These are phyloP conservation scores for Mormyrus proboscirostris DNA, from an alignment of 2,797 vertebrate species.

Conservation along the genomic window DNA sequence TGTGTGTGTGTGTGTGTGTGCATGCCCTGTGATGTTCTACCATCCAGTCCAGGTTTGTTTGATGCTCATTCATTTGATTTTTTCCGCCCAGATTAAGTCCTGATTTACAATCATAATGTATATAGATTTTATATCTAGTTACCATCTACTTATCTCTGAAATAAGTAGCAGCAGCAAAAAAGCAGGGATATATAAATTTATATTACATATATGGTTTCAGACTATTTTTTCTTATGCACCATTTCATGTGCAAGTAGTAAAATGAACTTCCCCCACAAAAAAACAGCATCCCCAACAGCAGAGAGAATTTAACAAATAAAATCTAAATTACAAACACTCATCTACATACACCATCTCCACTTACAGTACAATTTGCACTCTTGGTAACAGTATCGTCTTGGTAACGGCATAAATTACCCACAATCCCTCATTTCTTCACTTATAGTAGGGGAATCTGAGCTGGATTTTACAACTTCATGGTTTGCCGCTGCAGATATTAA, in stretches of 20 bases:
- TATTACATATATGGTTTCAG: neutral
- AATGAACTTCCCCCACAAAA: neutral
- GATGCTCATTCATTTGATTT: neutral
- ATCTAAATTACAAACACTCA: neutral
- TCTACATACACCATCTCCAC: neutral
- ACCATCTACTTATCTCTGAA: neutral
- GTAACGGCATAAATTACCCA: constrained; percentile 11
- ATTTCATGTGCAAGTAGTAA: neutral
- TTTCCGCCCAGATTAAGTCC: neutral
- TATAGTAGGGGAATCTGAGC: neutral
- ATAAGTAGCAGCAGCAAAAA: neutral
- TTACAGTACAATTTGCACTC: neutral
- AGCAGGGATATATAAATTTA: no score
- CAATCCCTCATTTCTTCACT: neutral
- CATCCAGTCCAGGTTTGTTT: neutral
- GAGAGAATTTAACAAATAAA: neutral
- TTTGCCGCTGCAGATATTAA: constrained; percentile 33
- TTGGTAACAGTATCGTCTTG: constrained; percentile 1
- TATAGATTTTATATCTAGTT: neutral
- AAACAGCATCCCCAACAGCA: neutral
- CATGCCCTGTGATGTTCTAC: neutral
- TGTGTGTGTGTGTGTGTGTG: neutral
- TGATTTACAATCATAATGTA: neutral
- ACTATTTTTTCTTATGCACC: neutral
- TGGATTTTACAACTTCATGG: neutral